These are phyloP conservation scores for Synanthedon tipuliformis DNA, from an alignment of 2,888 invertebrate genomes.

Conservation along the genomic window DNA sequence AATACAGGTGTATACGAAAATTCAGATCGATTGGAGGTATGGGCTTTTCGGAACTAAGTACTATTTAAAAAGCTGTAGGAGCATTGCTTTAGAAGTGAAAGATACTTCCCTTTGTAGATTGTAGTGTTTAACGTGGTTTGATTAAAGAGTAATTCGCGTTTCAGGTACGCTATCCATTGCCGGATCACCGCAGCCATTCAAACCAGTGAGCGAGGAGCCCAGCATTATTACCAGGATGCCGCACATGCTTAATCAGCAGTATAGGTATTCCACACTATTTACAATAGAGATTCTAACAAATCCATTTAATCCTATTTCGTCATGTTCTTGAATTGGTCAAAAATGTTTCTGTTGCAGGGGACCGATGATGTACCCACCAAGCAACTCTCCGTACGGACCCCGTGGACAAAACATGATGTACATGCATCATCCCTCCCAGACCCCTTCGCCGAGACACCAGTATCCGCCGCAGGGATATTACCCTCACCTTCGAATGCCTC, in stretches of 20 bases:
- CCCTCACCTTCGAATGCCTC: slow-evolving; percentile 6
- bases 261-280: slow-evolving; percentile 30
- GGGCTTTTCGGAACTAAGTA: too few species aligned
- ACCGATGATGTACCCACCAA: slow-evolving; percentile 51
- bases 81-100: neutral
- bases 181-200: slow-evolving; percentile 64
- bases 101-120: neutral
- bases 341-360: slow-evolving; percentile 24
- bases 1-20: too few species aligned
- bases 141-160: neutral
- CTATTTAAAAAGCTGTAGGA: neutral
- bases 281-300: too few species aligned
- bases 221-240: slow-evolving; percentile 66
- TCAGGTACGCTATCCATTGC: slow-evolving; percentile 62
- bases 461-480: slow-evolving; percentile 48
- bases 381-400: slow-evolving; percentile 31
- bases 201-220: slow-evolving; percentile 57
- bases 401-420: slow-evolving; percentile 25
- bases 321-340: neutral
- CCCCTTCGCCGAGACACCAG: slow-evolving; percentile 16
- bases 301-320: neutral
- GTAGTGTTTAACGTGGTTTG: neutral
- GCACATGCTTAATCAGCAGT: slow-evolving; percentile 62
- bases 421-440: slow-evolving; percentile 20
- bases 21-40: too few species aligned